Conservation (phyloP, 1,140 invertebrate species). For the Dysdera silvatica region DNA sequence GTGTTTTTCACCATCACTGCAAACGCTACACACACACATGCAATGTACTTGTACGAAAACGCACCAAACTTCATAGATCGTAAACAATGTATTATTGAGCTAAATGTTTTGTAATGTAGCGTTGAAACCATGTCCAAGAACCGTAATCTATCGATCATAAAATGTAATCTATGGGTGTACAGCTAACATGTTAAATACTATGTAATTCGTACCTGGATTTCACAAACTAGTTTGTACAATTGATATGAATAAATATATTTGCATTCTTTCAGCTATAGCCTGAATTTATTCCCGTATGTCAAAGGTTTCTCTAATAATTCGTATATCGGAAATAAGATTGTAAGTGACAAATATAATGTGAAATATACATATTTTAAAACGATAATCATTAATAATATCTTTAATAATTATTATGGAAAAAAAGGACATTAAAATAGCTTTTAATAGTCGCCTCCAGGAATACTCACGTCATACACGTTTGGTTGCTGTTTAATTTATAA, state of each 20-base stretch:
- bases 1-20: neutral
- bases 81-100: neutral
- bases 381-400: too few relatives aligned
- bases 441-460: too few relatives aligned
- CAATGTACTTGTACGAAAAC: neutral
- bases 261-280: constrained; percentile 20
- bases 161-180: constrained; percentile 12
- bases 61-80: neutral
- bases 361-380: too few relatives aligned
- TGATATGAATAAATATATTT: constrained; percentile 29
- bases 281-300: neutral
- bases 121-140: neutral
- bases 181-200: constrained; percentile 19
- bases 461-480: too few relatives aligned
- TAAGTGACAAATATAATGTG: too few relatives aligned
- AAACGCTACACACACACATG: neutral
- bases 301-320: too few relatives aligned
- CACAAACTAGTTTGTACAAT: constrained; percentile 25
- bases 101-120: neutral
- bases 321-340: too few relatives aligned
- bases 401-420: too few relatives aligned
- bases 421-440: too few relatives aligned
- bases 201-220: constrained; percentile 16
- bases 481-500: too few relatives aligned
- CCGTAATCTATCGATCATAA: constrained; percentile 2